phyloP scores from a whole-genome alignment of 1,140 invertebrate genomes.

The Nasonia vitripennis region DNA sequence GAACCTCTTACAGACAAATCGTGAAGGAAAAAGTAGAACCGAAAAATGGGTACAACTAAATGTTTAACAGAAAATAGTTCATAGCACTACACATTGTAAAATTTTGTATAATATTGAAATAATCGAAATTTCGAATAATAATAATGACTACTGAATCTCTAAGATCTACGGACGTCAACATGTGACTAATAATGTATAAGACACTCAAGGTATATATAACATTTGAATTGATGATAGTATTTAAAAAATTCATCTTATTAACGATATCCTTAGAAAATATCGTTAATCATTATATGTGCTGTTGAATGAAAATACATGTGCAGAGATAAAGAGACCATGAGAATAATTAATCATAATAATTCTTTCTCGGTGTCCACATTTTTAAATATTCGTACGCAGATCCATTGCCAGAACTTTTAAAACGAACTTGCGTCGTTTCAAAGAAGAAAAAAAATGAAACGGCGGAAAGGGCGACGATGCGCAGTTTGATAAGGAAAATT shows the following conservation, averaged over 20 bases:
- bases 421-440: too few species aligned
- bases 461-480: not conserved
- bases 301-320: conserved; percentile 3
- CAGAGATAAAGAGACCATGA: not conserved
- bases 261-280: not conserved
- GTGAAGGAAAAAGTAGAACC: not conserved
- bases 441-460: not conserved
- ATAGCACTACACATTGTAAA: conserved; percentile 42
- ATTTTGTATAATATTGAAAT: conserved; percentile 25
- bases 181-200: conserved; percentile 22
- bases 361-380: not conserved
- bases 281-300: not conserved
- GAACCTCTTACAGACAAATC: not conserved
- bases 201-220: not conserved
- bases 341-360: not conserved
- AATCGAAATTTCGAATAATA: conserved; percentile 3
- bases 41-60: conserved; percentile 24
- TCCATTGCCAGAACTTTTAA: not conserved
- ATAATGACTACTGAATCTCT: conserved; percentile 39
- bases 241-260: not conserved
- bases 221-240: not conserved
- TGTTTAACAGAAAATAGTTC: conserved; percentile 25
- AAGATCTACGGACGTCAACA: conserved; percentile 42
- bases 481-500: not conserved
- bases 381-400: not conserved